Base-by-base conservation (phyloP, 2,797 vertebrate genomes). In the Centroberyx gerrardi region DNA sequence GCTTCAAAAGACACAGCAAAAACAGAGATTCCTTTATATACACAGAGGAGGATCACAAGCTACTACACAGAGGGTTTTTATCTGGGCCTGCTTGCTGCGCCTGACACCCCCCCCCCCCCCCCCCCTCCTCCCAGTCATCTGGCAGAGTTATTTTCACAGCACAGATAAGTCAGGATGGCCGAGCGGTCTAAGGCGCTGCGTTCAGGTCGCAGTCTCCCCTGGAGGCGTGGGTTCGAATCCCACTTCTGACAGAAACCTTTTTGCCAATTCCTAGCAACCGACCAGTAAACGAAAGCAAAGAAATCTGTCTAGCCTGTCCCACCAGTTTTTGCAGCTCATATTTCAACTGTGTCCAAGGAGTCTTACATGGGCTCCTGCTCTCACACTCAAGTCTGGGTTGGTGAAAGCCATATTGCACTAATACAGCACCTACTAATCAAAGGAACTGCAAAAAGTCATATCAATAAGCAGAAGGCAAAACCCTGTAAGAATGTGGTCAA, bases 171-270 rank as follows among this genome's bases (percentile, higher is more conserved):
- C 44, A 27, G 58, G 70, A 76, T 80, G 76, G 72, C 76, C 36
- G 48, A 87, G 82, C 22, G 52, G 76, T 68, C 69, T 73, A 79
- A 58, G 44, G 54, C 42, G 58, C 75, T 72, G 75, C 52, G 58
- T 73, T 72, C 59, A 85, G 70, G 80, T 85, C 49, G 63, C 72
- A 75, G 84, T 81, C 69, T 79, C 80, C 60, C 3, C 64, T 79
- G 76, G 64, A 73, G 70, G 76, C 46, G 44, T 64, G 59, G 76
- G 76, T 68, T 79, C 64, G 36, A 79, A 79, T 59, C 64, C 53
- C 62, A 65, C 42, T 65, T 64, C 71, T 65, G 71, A 65, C 56
- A 53, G 8, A 12, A 27, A 48, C 3, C 22, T 4, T 62, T 18
- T 53, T 62, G 3, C 17, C 14, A 42, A 14, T 42, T 12, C 12